Base-by-base conservation (phyloP, 2,113 vertebrate species). In the Neodon shergylaensis region DNA sequence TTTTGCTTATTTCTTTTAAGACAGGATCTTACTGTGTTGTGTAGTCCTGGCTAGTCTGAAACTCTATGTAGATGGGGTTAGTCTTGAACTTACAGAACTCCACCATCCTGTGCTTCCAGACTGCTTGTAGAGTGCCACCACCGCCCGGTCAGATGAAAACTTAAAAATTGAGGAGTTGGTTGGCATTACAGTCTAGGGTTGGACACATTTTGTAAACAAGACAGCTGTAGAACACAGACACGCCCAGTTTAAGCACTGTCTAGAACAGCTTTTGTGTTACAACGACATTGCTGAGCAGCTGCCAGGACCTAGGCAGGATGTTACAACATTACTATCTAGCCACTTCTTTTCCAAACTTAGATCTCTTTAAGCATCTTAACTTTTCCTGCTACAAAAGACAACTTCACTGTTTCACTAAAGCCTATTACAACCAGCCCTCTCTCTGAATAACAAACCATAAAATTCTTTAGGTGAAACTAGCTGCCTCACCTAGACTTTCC, bases 181-280 rank as follows among this genome's bases (percentile, higher is more conserved):
- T 58, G 19, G 85, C 92, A 89, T 81, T 70, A 83, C 9, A 31
- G 54, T 10, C 54, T 47, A 26, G 58, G 65, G 3, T 39, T 33
- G 31, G 42, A 28, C 65, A 84, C 52, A 90, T 77, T 95, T 85
- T 95, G 24, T 91, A 96, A 91, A 95, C 66, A 90, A 89, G 68
- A 12, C 54, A 87, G 86, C 70, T 36, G 81, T 24, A n/a, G 33
- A 81, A 63, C 77, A 90, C 4, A 95, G 74, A 82, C 65, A 94
- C 36, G 76, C 8, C 26, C 78, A 72, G 6, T 70, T 92, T 76
- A 83, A 90, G 28, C n/a, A 89, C 0, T 76, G 70, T 87, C 42
- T 47, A 49, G 0, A 1, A 83, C 10, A 76, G 31, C 79, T 87
- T 52, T 78, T 9, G 31, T 22, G 54, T 54, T 44, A 72, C 58